Evolutionary conservation across 2,113 vertebrate species (phyloP).

Genomic region (Butastur rufipennis): DNA sequence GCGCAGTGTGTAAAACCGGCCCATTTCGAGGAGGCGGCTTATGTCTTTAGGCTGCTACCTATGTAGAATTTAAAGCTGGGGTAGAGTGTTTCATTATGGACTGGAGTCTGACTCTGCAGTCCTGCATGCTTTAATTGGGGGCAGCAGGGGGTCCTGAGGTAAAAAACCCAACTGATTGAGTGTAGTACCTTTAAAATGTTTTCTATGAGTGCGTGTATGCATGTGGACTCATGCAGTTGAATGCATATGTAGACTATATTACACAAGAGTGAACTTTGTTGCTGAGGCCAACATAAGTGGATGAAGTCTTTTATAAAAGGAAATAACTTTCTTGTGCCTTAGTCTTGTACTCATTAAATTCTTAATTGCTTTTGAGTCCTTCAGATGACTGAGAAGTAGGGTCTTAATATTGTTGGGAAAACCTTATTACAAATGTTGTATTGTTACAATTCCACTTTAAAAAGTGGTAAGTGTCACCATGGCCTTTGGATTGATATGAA

Average conservation of each 20-base stretch:
- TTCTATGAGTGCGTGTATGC: accelerated
- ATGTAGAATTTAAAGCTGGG: neutral
- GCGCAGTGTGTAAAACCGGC: accelerated
- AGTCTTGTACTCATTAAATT: neutral
- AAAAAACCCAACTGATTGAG: neutral
- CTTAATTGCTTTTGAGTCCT: neutral
- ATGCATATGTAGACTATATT: neutral
- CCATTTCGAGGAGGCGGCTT: accelerated
- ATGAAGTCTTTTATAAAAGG: neutral
- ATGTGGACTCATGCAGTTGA: neutral
- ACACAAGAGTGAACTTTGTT: neutral
- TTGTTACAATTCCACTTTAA: neutral
- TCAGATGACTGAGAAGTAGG: neutral
- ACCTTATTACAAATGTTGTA: neutral
- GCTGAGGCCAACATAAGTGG: neutral
- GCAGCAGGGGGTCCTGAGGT: neutral
- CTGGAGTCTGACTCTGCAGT: neutral
- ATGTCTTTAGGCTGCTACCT: neutral
- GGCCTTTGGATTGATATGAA: neutral
- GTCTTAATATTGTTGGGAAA: neutral
- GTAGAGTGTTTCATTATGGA: neutral
- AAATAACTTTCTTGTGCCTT: neutral
- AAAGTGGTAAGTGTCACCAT: neutral
- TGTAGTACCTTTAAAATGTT: neutral
- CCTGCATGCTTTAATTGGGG: neutral